Evolutionary conservation across 2,888 invertebrate genomes (phyloP).

Genomic region (Meteorus colon): DNA sequence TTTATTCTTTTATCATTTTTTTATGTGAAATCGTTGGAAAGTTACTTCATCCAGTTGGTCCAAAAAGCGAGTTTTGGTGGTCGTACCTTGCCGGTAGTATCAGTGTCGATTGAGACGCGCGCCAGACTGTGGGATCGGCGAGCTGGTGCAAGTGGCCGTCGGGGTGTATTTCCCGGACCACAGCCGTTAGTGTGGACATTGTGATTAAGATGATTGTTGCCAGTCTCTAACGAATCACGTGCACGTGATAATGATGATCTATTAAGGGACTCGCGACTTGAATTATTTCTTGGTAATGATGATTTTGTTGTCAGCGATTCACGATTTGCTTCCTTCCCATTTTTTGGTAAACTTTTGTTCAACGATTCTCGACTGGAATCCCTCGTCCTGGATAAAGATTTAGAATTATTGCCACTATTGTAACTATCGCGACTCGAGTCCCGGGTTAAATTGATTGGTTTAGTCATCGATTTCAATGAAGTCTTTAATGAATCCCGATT

Average conservation of each 20-base stretch:
- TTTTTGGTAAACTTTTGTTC: constrained; percentile 63
- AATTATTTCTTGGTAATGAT: constrained; percentile 67
- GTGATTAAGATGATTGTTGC: constrained; percentile 50
- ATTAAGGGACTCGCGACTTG: constrained; percentile 67
- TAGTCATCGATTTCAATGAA: constrained; percentile 67
- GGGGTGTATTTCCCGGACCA: constrained; percentile 62
- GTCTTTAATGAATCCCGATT: constrained; percentile 62
- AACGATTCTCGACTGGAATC: constrained; percentile 69
- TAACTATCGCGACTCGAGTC: constrained; percentile 68
- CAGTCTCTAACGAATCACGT: constrained; percentile 67
- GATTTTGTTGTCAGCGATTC: constrained; percentile 65
- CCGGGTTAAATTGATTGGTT: constrained; percentile 55
- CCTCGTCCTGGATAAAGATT: constrained; percentile 59
- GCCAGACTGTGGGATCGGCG: constrained; percentile 69
- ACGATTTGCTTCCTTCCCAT: constrained; percentile 61
- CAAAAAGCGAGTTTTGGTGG: constrained; percentile 81
- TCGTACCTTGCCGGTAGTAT: constrained; percentile 81
- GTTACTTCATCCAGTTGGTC: constrained; percentile 79
- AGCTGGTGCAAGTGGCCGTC: constrained; percentile 72
- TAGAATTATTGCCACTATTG: constrained; percentile 55
- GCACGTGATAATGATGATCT: constrained; percentile 69
- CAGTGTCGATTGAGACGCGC: constrained; percentile 71
- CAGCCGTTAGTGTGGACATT: constrained; percentile 26
- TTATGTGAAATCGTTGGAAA: background rate
- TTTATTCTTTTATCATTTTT: background rate